These are phyloP conservation scores for Psylliodes chrysocephalus DNA, from an alignment of 2,888 invertebrate species.

Conservation along the genomic window DNA sequence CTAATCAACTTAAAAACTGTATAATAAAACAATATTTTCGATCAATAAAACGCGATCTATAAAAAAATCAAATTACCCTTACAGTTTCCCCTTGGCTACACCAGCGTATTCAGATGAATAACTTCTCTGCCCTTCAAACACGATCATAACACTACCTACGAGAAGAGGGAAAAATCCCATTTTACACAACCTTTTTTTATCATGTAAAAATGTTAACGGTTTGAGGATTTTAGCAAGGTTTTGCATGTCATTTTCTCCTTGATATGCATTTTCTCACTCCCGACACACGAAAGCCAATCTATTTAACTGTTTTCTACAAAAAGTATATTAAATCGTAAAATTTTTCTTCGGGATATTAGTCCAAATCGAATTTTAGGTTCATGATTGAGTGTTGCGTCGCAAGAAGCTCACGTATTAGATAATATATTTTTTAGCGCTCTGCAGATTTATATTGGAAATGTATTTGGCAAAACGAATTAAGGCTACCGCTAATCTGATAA, in stretches of 20 bases:
- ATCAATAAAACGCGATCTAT: no score
- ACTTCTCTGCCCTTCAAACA: constrained; percentile 56
- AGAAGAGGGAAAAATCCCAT: constrained; percentile 50
- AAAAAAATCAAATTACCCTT: no score
- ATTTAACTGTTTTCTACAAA: constrained; percentile 1
- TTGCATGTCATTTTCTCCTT: constrained; percentile 47
- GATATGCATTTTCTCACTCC: constrained; percentile 8
- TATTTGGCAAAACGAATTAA: constrained; percentile 2
- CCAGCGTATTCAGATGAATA: constrained; percentile 51
- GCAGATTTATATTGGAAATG: background rate
- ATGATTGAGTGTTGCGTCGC: background rate
- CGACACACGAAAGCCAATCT: constrained; percentile 11
- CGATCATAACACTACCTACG: constrained; percentile 58
- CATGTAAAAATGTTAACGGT: constrained; percentile 61
- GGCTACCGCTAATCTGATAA: background rate
- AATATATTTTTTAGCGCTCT: background rate
- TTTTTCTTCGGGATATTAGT: constrained; percentile 11
- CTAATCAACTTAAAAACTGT: no score
- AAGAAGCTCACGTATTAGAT: background rate
- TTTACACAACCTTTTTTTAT: constrained; percentile 59
- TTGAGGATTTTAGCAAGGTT: constrained; percentile 48
- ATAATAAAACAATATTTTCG: no score
- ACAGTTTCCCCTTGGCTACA: background rate
- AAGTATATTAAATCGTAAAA: constrained; percentile 21
- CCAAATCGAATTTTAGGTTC: constrained; percentile 5